Conservation (phyloP, 2,797 vertebrate species). For the Sciurus carolinensis region DNA sequence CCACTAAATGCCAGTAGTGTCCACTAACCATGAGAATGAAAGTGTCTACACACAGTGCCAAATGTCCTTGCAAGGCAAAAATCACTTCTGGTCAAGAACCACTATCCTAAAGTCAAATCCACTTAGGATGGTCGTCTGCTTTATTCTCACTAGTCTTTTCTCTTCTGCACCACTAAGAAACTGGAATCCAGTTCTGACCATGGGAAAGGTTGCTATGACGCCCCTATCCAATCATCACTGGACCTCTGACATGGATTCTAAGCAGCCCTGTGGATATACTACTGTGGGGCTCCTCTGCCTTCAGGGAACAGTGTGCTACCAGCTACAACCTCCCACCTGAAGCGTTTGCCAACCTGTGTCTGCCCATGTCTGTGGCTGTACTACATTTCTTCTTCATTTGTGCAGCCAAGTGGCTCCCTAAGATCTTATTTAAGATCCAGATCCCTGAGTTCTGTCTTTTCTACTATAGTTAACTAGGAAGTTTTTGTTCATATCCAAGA, state of each 20-base stretch:
- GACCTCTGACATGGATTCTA: background rate
- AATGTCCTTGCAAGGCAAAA: background rate
- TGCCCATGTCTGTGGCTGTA: background rate
- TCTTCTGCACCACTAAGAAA: background rate
- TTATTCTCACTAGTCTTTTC: background rate
- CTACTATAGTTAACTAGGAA: background rate
- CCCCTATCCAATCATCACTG: background rate
- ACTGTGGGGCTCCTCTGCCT: background rate
- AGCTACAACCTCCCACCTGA: background rate
- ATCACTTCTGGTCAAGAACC: background rate
- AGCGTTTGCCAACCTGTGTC: background rate
- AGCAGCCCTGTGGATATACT: background rate
- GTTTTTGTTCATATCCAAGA: background rate
- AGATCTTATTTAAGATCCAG: background rate
- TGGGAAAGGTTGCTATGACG: background rate
- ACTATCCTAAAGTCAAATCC: background rate
- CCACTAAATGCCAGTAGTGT: background rate
- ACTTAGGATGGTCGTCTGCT: background rate
- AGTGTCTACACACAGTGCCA: background rate
- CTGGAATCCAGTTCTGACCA: background rate
- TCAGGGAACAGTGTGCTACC: background rate
- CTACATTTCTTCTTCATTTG: background rate
- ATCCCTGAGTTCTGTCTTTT: background rate
- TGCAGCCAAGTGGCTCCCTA: background rate
- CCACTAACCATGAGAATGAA: background rate